These are phyloP conservation scores for Sepiola atlantica DNA, from an alignment of 2,888 invertebrate genomes.

Conservation along the genomic window DNA sequence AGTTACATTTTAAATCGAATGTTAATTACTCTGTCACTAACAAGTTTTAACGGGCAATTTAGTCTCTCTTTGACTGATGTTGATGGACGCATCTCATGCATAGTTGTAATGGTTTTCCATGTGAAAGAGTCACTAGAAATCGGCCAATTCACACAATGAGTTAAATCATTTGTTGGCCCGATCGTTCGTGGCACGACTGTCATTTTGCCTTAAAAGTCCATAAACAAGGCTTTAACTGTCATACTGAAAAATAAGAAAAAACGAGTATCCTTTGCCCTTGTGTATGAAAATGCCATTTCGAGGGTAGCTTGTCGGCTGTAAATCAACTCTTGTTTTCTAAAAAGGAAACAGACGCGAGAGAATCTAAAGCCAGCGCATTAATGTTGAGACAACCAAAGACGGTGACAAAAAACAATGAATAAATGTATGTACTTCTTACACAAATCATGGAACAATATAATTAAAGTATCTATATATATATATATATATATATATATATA, in stretches of 20 bases:
- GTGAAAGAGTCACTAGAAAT: not conserved
- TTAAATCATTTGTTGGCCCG: not conserved
- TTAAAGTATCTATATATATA: not conserved
- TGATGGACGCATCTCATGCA: too few relatives aligned
- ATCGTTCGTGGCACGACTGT: not conserved
- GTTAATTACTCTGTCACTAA: too few relatives aligned
- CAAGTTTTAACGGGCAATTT: too few relatives aligned
- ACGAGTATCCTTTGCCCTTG: not conserved
- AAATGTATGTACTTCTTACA: not conserved
- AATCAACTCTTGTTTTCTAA: not conserved
- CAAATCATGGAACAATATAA: not conserved
- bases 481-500: not conserved
- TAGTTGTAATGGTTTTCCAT: not conserved
- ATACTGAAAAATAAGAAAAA: not conserved
- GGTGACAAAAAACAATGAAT: not conserved
- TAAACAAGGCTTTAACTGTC: constrained; percentile 6
- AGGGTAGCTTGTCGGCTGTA: not conserved
- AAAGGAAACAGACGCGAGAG: not conserved
- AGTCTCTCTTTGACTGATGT: too few relatives aligned
- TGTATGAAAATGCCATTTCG: not conserved
- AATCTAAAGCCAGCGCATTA: not conserved
- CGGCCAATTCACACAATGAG: not conserved
- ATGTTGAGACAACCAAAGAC: not conserved
- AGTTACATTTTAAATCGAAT: too few relatives aligned
- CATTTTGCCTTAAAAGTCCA: not conserved